Evolutionary conservation across 2,888 invertebrate genomes (phyloP), one percentile per base, ranked within the genome.

Genomic region (Dolomedes plantarius): DNA sequence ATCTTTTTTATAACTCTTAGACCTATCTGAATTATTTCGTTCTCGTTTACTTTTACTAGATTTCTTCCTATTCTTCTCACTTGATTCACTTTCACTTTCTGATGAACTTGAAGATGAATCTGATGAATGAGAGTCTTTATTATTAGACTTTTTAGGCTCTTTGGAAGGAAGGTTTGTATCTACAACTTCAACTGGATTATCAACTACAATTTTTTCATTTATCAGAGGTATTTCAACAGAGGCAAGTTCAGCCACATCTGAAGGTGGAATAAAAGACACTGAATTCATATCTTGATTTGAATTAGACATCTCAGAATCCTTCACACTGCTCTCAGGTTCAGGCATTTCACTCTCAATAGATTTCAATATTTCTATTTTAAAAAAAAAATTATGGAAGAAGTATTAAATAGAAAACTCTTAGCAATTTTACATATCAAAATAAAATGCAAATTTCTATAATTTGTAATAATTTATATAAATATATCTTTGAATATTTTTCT

Each of bases 81-180:
- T 56, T 16, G 77, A 77, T 19, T 77, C 76, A 36, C 77, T 85
- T n/a, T 56, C 71, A 36, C 65, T 72, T 56, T 67, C 68, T 13
- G 83, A 85, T 16, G 83, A 85, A 32, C 73, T 77, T 23, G 76
- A 76, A 9, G 68, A 68, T 16, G 76, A 67, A 67, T 77, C 83
- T 1, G 83, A 83, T 11, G 76, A 77, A 65, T 65, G 69, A 19
- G 82, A 65, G 9, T 64, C 36, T n/a, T 46, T 71, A 29, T 69
- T 68, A n/a, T 56, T 11, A 7, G 32, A 16, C n/a, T 29, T 29
- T 19, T 50, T 62, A 28, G 16, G 5, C 2, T 56, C 28, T 27
- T 28, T 36, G 1, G 11, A 16, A n/a, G 29, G 19, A 9, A n/a
- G 6, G 27, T 62, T 41, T 32, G 28, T 31, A 36, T 79, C 71